Percentiles rank a stretch among this genome's conserved stretches.
Evolutionary conservation across 2,113 vertebrate species (phyloP).

Genomic region (Notothenia coriiceps): DNA sequence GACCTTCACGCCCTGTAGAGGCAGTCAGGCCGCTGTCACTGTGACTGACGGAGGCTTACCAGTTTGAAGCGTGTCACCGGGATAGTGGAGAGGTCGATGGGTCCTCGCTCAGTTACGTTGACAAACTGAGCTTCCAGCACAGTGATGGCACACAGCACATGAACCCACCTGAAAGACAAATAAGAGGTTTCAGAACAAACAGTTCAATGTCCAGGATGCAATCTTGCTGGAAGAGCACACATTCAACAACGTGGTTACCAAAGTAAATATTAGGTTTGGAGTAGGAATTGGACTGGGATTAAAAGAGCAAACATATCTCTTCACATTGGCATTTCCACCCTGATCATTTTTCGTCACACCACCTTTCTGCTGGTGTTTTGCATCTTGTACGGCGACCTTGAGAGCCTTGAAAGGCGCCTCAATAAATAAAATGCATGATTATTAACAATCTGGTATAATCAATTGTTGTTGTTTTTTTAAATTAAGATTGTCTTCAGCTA

Average conservation of each 20-base stretch:
- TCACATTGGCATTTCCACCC: too few species aligned
- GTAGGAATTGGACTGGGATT: too few species aligned
- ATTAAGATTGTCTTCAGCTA: neutral
- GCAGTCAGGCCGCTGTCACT: neutral
- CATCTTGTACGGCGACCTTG: too few species aligned
- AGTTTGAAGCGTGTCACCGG: constrained; percentile 94
- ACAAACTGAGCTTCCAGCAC: constrained; percentile 97
- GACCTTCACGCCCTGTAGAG: too few species aligned
- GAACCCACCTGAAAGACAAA: constrained; percentile 91
- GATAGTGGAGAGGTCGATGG: constrained; percentile 94
- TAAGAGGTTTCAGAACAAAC: constrained; percentile 39
- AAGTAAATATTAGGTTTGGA: neutral
- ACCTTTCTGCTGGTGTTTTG: too few species aligned
- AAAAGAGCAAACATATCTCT: too few species aligned
- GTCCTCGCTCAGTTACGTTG: constrained; percentile 92
- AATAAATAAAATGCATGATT: too few species aligned
- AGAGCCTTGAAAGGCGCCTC: too few species aligned
- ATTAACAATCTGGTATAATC: too few species aligned
- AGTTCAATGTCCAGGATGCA: constrained; percentile 3
- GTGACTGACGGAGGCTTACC: constrained; percentile 76
- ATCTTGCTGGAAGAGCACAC: neutral
- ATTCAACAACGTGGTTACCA: neutral
- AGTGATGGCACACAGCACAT: constrained; percentile 96
- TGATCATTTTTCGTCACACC: too few species aligned
- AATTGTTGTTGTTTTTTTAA: neutral